Conservation (phyloP, 2,113 vertebrate species). For the Syrmaticus mikado region DNA sequence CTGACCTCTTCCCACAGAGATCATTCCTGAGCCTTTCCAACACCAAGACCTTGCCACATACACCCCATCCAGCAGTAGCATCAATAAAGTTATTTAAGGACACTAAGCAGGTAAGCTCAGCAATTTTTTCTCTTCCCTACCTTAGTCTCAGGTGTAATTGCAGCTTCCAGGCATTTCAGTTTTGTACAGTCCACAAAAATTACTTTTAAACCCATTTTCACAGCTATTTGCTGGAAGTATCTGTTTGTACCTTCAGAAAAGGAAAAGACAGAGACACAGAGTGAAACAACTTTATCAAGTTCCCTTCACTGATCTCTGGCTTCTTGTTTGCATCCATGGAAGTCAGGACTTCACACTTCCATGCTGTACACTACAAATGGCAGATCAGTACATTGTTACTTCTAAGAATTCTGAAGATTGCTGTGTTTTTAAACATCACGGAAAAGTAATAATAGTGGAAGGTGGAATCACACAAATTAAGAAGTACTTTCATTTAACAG, state of each 20-base stretch:
- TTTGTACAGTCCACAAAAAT: constrained; percentile 87
- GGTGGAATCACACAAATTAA: not conserved
- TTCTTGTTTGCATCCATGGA: accelerated
- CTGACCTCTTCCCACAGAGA: not conserved
- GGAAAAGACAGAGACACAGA: not conserved
- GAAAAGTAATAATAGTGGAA: not conserved
- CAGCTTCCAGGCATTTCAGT: constrained; percentile 80
- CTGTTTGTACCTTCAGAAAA: constrained; percentile 86
- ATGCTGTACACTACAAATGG: not conserved
- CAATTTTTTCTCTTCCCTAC: constrained; percentile 66
- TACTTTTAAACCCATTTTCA: constrained; percentile 81
- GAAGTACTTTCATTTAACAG: not conserved
- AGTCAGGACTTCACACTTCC: not conserved
- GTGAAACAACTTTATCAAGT: not conserved
- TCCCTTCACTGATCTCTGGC: not conserved
- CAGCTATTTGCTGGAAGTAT: constrained; percentile 85
- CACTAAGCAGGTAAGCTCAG: not conserved
- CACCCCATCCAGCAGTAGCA: not conserved
- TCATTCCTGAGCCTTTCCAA: not conserved
- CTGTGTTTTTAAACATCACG: not conserved
- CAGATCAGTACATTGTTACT: not conserved
- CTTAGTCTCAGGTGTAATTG: constrained; percentile 91
- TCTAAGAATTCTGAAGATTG: not conserved
- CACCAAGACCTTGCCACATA: not conserved
- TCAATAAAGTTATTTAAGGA: not conserved